phyloP scores from a whole-genome alignment of 2,888 invertebrate species.

The Synergus gifuensis region DNA sequence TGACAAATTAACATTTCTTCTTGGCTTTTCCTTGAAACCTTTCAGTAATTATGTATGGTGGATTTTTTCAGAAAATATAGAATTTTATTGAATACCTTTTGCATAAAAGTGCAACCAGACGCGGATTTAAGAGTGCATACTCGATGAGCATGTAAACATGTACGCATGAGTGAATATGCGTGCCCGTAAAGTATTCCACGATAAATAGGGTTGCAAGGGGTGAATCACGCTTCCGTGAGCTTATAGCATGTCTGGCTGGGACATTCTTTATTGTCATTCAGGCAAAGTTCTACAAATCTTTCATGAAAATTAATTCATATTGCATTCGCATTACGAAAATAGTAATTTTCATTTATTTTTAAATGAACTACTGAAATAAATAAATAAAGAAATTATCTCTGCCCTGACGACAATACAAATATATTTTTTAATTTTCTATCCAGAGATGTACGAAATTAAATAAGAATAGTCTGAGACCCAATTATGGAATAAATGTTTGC shows the following conservation, averaged over 20 bases:
- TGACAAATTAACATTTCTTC: too few species aligned
- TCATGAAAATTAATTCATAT: background rate
- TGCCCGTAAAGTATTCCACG: conserved; percentile 49
- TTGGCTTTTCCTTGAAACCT: background rate
- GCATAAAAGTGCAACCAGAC: background rate
- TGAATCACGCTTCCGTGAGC: conserved; percentile 51
- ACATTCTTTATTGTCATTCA: conserved; percentile 1
- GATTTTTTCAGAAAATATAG: background rate
- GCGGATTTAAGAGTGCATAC: conserved; percentile 47
- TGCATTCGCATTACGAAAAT: background rate
- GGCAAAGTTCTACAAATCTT: background rate
- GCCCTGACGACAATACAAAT: background rate
- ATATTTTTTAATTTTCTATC: background rate
- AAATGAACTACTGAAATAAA: background rate
- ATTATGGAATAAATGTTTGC: background rate
- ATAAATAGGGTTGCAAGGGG: conserved; percentile 51
- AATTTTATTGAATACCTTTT: background rate
- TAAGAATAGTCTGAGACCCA: background rate
- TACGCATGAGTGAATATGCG: conserved; percentile 44
- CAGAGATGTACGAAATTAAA: background rate
- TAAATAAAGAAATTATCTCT: background rate
- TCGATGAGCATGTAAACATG: conserved; percentile 45
- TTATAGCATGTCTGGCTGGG: conserved; percentile 48
- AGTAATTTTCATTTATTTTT: background rate
- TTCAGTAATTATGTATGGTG: background rate